A percentile compares a stretch with the other conserved stretches of the same genome.
Evolutionary conservation across 2,113 vertebrate genomes (phyloP).

Genomic region (Triplophysa tibetana): DNA sequence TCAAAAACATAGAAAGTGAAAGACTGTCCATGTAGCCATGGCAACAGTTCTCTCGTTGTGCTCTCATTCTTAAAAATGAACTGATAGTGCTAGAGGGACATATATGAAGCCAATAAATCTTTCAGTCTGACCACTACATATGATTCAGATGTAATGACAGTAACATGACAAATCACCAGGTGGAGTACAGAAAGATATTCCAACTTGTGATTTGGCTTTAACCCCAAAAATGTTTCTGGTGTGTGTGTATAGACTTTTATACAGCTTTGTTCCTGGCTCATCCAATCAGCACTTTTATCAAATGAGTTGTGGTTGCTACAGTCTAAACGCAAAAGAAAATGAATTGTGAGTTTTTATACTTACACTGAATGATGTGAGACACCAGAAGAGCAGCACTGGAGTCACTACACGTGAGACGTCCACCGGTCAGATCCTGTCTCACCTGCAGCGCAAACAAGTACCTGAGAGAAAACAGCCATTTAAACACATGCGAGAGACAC

Average conservation of each 20-base stretch:
- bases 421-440: constrained; percentile 90
- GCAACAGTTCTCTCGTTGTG: no score
- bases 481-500: constrained; percentile 19
- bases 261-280: not conserved
- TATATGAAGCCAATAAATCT: no score
- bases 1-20: not conserved
- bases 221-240: not conserved
- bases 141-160: no score
- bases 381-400: constrained; percentile 91
- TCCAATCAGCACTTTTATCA: no score
- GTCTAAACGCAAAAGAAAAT: no score
- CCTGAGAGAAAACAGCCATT: constrained; percentile 71
- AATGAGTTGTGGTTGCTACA: no score
- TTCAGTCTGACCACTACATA: no score
- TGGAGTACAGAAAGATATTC: no score
- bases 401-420: constrained; percentile 89
- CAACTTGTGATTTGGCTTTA: no score
- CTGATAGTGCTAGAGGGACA: no score
- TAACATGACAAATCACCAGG: no score
- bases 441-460: constrained; percentile 98
- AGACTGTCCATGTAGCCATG: not conserved
- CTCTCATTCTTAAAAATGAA: no score
- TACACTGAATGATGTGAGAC: constrained; percentile 96
- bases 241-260: not conserved
- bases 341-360: constrained; percentile 58